A percentile compares a stretch with the other conserved stretches of the same genome.
Conservation (phyloP, 2,888 invertebrate species). For the Pasiphila rectangulata region DNA sequence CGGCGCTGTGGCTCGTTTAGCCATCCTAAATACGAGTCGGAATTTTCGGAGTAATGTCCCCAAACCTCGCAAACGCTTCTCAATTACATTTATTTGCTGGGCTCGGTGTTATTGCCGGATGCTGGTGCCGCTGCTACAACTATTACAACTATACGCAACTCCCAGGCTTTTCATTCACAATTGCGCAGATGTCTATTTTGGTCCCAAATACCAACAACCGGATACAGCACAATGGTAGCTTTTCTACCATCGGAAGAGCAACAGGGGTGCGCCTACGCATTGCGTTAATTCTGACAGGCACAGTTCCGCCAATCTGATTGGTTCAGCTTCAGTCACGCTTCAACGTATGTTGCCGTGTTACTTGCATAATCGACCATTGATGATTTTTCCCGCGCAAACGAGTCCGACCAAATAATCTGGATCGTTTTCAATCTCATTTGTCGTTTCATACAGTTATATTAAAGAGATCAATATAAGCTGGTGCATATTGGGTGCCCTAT, state of each 20-base stretch:
- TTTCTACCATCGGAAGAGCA: conserved; percentile 52
- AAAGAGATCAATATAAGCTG: conserved; percentile 39
- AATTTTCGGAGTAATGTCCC: conserved; percentile 23
- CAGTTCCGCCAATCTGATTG: conserved; percentile 72
- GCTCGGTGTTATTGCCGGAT: conserved; percentile 26
- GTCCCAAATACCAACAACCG: conserved; percentile 41
- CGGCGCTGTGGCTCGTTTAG: conserved; percentile 15
- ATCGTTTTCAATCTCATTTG: conserved; percentile 28
- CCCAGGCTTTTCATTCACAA: conserved; percentile 31
- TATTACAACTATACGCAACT: conserved; percentile 25
- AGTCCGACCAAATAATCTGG: conserved; percentile 37
- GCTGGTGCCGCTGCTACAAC: conserved; percentile 19
- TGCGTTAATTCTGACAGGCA: conserved; percentile 65
- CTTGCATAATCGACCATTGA: conserved; percentile 65
- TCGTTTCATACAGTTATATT: conserved; percentile 29
- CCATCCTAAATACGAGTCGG: conserved; percentile 7
- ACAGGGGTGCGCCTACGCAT: conserved; percentile 68
- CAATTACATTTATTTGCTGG: conserved; percentile 24
- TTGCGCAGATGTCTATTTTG: conserved; percentile 32
- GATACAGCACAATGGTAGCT: conserved; percentile 53
- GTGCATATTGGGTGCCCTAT: conserved; percentile 41
- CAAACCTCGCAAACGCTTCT: conserved; percentile 15
- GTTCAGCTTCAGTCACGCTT: conserved; percentile 57
- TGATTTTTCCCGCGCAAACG: conserved; percentile 58
- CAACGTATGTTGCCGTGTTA: conserved; percentile 53